phyloP scores from a whole-genome alignment of 2,888 invertebrate species.

The Tribolium freemani region DNA sequence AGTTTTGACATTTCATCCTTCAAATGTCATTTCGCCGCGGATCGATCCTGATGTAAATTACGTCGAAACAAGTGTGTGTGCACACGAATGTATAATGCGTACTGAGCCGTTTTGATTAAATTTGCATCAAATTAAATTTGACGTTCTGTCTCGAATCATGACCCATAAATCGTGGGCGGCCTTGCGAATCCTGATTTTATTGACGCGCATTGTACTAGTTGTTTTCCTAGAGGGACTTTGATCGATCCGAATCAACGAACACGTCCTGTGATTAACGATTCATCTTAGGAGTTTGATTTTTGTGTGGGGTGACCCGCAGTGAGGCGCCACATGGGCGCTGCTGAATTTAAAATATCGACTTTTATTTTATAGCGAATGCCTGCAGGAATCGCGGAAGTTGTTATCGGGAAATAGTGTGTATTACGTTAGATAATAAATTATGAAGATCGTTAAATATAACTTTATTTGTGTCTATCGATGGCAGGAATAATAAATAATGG shows the following conservation, averaged over 20 bases:
- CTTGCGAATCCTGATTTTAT: neutral
- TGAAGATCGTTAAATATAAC: neutral
- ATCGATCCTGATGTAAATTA: slow-evolving; percentile 26
- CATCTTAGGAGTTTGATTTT: too few species aligned
- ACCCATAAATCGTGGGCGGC: neutral
- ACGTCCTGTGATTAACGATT: neutral
- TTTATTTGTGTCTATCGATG: neutral
- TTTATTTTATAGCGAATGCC: neutral
- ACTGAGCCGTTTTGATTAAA: slow-evolving; percentile 35
- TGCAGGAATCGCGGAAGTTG: neutral
- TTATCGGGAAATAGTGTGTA: neutral
- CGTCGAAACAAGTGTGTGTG: slow-evolving; percentile 23
- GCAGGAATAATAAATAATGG: neutral
- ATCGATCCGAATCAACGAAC: neutral
- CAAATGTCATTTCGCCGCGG: neutral
- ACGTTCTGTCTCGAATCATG: slow-evolving; percentile 22
- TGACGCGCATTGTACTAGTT: neutral
- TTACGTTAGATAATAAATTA: neutral
- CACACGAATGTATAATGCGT: slow-evolving; percentile 24
- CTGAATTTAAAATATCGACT: neutral
- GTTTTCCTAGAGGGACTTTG: neutral
- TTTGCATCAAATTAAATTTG: slow-evolving; percentile 32
- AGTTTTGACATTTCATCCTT: slow-evolving; percentile 10
- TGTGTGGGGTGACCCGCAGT: too few species aligned
- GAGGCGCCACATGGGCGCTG: neutral